A percentile compares a stretch with the other conserved stretches of the same genome.
These are phyloP conservation scores for Atrichornis clamosus DNA, from an alignment of 2,113 vertebrate genomes.

Conservation along the genomic window DNA sequence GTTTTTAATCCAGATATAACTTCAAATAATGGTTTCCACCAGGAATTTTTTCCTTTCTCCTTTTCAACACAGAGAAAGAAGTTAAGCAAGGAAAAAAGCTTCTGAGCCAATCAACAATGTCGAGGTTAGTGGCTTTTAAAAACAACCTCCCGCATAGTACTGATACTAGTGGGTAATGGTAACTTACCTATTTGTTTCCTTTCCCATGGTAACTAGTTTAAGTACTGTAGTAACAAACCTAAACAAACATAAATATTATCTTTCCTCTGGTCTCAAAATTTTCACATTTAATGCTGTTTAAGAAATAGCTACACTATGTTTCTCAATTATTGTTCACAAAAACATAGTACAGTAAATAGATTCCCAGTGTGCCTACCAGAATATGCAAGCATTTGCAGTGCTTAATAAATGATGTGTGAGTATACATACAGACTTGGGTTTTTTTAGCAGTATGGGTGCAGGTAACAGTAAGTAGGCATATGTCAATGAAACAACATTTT, in stretches of 20 bases:
- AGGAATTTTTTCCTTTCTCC: background rate
- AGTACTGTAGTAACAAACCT: conserved; percentile 28
- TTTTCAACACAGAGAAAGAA: background rate
- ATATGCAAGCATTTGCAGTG: background rate
- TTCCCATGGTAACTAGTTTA: conserved; percentile 25
- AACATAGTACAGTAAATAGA: background rate
- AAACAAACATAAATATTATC: conserved; percentile 35
- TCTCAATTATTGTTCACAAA: background rate
- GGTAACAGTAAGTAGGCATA: background rate
- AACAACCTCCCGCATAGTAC: background rate
- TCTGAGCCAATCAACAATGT: background rate
- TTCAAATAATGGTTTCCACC: conserved; percentile 11
- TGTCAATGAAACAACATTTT: background rate
- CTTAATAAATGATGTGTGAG: background rate
- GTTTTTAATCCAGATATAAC: conserved; percentile 7
- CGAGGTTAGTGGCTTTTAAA: background rate
- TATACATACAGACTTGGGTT: background rate
- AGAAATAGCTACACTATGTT: background rate
- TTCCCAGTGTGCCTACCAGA: background rate
- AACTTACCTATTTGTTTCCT: conserved; percentile 18
- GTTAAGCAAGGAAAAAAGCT: background rate
- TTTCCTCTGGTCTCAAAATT: background rate
- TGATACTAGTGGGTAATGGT: background rate
- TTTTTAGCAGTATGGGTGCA: background rate
- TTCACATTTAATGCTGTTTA: background rate